Evolutionary conservation across 2,113 vertebrate genomes (phyloP).

Genomic region (Pelmatolapia mariae): DNA sequence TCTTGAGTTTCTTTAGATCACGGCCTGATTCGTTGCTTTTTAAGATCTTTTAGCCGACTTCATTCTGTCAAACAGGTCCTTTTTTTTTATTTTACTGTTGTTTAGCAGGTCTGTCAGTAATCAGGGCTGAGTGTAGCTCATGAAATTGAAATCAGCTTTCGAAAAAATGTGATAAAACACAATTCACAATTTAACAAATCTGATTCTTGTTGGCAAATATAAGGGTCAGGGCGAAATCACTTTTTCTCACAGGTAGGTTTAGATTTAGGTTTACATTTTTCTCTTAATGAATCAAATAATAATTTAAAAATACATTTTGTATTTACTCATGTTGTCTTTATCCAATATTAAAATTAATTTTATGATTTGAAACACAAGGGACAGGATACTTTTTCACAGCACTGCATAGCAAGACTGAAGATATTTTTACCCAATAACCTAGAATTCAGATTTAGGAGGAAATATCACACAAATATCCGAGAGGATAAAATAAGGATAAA

Average conservation of each 20-base stretch:
- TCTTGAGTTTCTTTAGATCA: neutral
- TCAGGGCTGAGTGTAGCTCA: neutral
- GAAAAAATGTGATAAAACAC: neutral
- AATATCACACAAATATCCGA: neutral
- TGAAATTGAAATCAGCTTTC: rapidly evolving
- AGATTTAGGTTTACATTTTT: neutral
- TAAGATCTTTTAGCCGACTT: neutral
- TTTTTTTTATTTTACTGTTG: neutral
- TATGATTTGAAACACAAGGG: neutral
- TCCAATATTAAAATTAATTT: neutral
- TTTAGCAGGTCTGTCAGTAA: neutral
- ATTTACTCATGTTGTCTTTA: neutral
- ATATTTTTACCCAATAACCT: neutral
- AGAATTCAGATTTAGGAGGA: neutral
- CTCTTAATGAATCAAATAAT: neutral
- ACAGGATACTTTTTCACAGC: neutral
- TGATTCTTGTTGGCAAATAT: neutral
- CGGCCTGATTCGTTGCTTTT: neutral
- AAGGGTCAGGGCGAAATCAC: neutral
- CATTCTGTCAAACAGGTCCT: neutral
- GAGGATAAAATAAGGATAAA: neutral
- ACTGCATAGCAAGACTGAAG: neutral
- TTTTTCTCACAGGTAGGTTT: neutral
- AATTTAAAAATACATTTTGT: neutral
- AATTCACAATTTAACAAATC: rapidly evolving